Evolutionary conservation across 2,797 vertebrate species (phyloP), one percentile per base, ranked within the genome.

Genomic region (Kryptolebias ocellatus): DNA sequence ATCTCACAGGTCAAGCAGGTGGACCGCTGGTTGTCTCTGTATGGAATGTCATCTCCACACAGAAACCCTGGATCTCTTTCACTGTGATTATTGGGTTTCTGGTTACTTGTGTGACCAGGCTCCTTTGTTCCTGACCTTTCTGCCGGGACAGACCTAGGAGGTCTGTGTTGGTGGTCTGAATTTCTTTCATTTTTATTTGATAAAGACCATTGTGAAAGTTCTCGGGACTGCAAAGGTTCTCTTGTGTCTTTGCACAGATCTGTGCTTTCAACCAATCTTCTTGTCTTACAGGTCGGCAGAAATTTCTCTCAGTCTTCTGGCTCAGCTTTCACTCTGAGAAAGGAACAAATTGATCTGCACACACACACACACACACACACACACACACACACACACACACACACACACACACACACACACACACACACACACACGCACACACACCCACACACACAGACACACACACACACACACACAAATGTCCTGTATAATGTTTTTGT

Each of bases 21-120:
- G 47, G 16, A 9, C 16, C 29, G 50, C 29, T 29, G 17, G 24
- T 27, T 47, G 16, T 42, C 39, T 64, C 27, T 34, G 17, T 46
- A 7, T 54, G 42, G 52, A 46, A 46, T 64, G 28, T 17, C 8
- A 24, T 46, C 17, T 54, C 62, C 44, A 54, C 12, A 54, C 46
- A 64, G 51, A 27, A 54, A 54, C 52, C 31, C 27, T 54, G 62
- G 28, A 34, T 47, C 42, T 54, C 52, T 46, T 64, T 64, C 51
- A 47, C 9, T 8, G 3, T 34, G 52, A 64, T n/a, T 39, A 7
- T 54, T 54, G 14, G 28, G 52, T 34, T 54, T 46, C 44, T 34
- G 28, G 51, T 64, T 64, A 54, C 62, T 4, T 54, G 51, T 47
- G 28, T 64, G 52, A 64, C 44, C 42, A 54, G 20, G 51, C 9